These are phyloP conservation scores for Mobula hypostoma DNA, from an alignment of 2,113 vertebrate genomes.

Conservation along the genomic window DNA sequence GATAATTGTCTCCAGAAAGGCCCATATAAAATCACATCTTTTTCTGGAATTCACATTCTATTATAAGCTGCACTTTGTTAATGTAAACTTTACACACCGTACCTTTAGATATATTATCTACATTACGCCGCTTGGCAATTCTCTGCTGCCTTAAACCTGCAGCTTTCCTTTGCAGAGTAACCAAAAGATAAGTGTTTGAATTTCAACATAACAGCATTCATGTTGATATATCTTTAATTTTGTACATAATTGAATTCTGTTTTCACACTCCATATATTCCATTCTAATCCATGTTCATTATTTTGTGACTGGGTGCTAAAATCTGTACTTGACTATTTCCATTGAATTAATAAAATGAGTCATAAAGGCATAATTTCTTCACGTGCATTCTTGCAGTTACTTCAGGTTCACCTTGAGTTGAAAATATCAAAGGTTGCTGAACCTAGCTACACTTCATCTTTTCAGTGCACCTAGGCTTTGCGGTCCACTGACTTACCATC, in stretches of 20 bases:
- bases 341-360: background rate
- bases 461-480: background rate
- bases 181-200: conserved; percentile 12
- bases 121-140: background rate
- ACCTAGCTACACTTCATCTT: background rate
- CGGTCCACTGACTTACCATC: too few species aligned
- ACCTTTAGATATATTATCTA: conserved; percentile 4
- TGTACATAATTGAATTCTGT: background rate
- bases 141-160: background rate
- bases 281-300: background rate
- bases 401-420: background rate
- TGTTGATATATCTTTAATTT: background rate
- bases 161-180: background rate
- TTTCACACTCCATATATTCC: background rate
- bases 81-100: background rate
- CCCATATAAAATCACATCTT: background rate
- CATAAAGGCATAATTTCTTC: background rate
- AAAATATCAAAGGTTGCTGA: background rate
- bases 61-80: background rate
- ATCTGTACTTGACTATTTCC: background rate
- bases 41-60: background rate
- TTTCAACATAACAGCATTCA: conserved; percentile 5
- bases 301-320: background rate
- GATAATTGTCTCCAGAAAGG: background rate
- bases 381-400: background rate